Percentiles rank a stretch among this genome's conserved stretches.
Evolutionary conservation across 2,888 invertebrate species (phyloP).

Genomic region (Cerceris ruficornis): DNA sequence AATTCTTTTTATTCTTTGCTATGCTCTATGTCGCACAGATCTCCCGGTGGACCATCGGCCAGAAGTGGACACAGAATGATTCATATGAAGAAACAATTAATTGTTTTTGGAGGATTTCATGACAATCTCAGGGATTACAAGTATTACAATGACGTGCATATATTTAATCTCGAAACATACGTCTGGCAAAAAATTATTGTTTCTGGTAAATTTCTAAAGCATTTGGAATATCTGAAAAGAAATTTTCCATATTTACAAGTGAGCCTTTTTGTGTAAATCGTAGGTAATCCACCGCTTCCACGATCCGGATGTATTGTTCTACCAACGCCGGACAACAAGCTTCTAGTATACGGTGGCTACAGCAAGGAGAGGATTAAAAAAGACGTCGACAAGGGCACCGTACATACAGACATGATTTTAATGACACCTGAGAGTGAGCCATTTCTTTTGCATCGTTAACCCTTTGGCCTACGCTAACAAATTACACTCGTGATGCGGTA

Average conservation of each 20-base stretch:
- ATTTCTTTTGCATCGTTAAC: constrained; percentile 19
- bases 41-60: constrained; percentile 90
- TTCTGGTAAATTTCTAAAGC: constrained; percentile 69
- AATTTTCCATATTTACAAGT: background rate
- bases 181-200: constrained; percentile 89
- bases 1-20: constrained; percentile 1
- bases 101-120: constrained; percentile 96
- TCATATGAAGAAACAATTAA: constrained; percentile 88
- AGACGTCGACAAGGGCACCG: constrained; percentile 88
- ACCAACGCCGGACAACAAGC: constrained; percentile 85
- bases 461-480: background rate
- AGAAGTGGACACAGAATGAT: constrained; percentile 95
- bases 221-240: too few species aligned
- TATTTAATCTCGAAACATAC: constrained; percentile 91
- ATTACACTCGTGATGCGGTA: too few species aligned
- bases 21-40: constrained; percentile 73
- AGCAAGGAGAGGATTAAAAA: constrained; percentile 89
- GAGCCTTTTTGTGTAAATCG: background rate
- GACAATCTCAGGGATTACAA: constrained; percentile 93
- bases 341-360: constrained; percentile 90
- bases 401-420: constrained; percentile 88
- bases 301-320: constrained; percentile 92
- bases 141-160: constrained; percentile 93
- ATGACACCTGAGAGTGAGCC: constrained; percentile 85
- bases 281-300: constrained; percentile 88